Evolutionary conservation across 2,888 invertebrate species (phyloP).

Genomic region (Synanthedon formicaeformis): DNA sequence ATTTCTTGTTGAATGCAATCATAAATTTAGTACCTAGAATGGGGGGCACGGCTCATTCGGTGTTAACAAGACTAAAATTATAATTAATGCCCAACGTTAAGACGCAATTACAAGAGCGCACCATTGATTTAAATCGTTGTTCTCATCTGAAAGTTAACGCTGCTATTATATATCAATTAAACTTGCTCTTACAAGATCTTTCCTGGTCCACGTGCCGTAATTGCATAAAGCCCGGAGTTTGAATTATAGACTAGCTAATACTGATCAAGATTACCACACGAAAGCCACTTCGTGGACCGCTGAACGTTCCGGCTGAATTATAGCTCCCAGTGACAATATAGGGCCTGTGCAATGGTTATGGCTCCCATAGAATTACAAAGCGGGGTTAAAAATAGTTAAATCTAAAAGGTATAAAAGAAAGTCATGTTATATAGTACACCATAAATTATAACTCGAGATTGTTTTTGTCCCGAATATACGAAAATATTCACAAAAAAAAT

Average conservation of each 20-base stretch:
- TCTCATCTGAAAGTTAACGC: not conserved
- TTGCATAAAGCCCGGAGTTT: conserved; percentile 25
- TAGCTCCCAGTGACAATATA: not conserved
- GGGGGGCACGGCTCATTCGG: too few species aligned
- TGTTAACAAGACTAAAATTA: not conserved
- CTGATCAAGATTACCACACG: conserved; percentile 29
- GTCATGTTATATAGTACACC: too few species aligned
- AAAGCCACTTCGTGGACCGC: not conserved
- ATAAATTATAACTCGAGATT: too few species aligned
- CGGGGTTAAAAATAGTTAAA: too few species aligned
- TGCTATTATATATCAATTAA: conserved; percentile 19
- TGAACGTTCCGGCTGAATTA: not conserved
- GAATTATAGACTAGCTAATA: conserved; percentile 40
- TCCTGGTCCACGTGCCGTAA: conserved; percentile 26
- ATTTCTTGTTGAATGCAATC: too few species aligned
- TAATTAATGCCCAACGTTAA: not conserved
- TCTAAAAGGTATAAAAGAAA: too few species aligned
- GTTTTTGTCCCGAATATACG: too few species aligned
- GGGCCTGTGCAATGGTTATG: not conserved
- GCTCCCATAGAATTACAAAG: not conserved
- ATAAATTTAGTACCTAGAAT: too few species aligned
- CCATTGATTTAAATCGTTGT: not conserved
- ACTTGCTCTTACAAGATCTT: conserved; percentile 19
- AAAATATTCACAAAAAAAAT: too few species aligned
- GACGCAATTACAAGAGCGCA: not conserved